Base-by-base conservation (phyloP, 2,797 vertebrate genomes). In the Philypnodon macrostomus region DNA sequence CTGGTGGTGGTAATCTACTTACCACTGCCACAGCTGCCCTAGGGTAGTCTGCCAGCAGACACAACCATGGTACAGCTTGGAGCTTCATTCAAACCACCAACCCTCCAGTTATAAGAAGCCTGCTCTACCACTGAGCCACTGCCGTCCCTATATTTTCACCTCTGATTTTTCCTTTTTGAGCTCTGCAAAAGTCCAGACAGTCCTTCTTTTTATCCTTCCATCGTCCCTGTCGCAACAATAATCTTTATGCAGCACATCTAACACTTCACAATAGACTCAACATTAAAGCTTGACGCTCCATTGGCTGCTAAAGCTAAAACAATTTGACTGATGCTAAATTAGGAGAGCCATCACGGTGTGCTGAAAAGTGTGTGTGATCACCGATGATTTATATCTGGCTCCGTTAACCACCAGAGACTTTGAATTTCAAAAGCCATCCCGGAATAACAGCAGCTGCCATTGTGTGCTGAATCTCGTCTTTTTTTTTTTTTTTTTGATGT, bases 401-500 rank as follows among this genome's bases (percentile, higher is more conserved):
- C 49, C 61, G 35, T 66, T 54, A 39, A 37, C 50, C n/a, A n/a
- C n/a, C n/a, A n/a, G n/a, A 60, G 63, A 32, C 70, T 77, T 74
- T 72, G 63, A 70, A 59, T 53, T 60, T 58, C 63, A 69, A 68
- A 70, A 73, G 47, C 50, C 36, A 45, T 75, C 59, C 68, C 34
- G 4, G 68, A 70, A 75, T 80, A 77, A 77, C 68, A 56, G 68
- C 70, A 49, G 63, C n/a, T n/a, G n/a, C 35, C 32, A 67, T 75
- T 79, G 63, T 63, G 60, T 39, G 51, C n/a, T n/a, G n/a, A n/a
- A n/a, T n/a, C n/a, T n/a, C n/a, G n/a, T n/a, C n/a, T n/a, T n/a
- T n/a, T n/a, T n/a, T n/a, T n/a, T n/a, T n/a, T n/a, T n/a, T 39
- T 1, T 29, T 27, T 39, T 59, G 54, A 69, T 50, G 49, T 56